Evolutionary conservation across 2,888 invertebrate genomes (phyloP), one percentile per base, ranked within the genome.

Genomic region (Eudemis profundana): DNA sequence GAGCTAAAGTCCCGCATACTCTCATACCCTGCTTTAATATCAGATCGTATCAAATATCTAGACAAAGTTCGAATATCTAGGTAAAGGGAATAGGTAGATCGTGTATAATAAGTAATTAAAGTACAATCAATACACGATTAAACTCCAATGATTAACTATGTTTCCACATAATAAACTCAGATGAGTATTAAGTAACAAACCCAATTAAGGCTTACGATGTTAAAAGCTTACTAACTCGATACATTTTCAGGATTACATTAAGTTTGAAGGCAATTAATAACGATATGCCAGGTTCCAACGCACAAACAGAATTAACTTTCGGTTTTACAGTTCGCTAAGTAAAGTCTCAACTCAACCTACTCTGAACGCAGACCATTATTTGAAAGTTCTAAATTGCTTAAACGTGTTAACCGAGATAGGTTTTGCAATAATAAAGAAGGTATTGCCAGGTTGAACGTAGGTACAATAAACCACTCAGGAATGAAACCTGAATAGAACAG

Each of bases 331-430:
- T 47, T 23, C 23, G 21, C 10, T 23, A 23, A 38, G 23, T 17
- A 23, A 36, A 14, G 4, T 42, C 23, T 33, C 38, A n/a, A n/a
- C n/a, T n/a, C n/a, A n/a, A n/a, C n/a, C n/a, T n/a, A n/a, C n/a
- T n/a, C n/a, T n/a, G n/a, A n/a, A n/a, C n/a, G n/a, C n/a, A n/a
- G n/a, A n/a, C n/a, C n/a, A n/a, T n/a, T 14, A 54, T 40, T 42
- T 54, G 12, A 12, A 56, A 42, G 53, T 54, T 56, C n/a, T 42
- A 56, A 56, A 56, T 42, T 56, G 54, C 42, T 42, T 27, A 17
- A 56, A 42, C 54, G 42, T 47, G 23, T 38, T 59, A 33, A 38
- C 38, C 23, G 47, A 38, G n/a, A 38, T 56, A 40, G 15, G 15
- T 14, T 44, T 46, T 44, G 19, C 44, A 10, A 15, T 38, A 57